Conservation (phyloP, 2,797 vertebrate species). For the Micropoecilia bifurca region DNA sequence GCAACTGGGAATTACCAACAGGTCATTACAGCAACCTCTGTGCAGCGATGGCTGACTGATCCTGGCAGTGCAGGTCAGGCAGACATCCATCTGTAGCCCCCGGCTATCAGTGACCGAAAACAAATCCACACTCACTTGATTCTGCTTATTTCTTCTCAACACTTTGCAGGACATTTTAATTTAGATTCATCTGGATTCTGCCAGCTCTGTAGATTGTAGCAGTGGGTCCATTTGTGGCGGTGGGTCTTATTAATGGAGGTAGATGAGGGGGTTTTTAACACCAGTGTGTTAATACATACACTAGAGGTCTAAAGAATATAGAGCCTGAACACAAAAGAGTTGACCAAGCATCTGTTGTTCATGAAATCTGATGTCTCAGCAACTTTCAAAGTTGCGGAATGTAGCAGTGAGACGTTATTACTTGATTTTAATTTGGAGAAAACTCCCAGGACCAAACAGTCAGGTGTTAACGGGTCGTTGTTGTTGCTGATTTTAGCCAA, state of each 20-base stretch:
- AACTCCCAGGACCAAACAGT: background rate
- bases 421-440: background rate
- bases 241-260: conserved; percentile 42
- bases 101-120: conserved; percentile 46
- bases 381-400: background rate
- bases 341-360: background rate
- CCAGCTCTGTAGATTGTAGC: conserved; percentile 3
- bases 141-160: conserved; percentile 7
- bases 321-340: background rate
- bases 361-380: background rate
- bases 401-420: background rate
- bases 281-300: conserved; percentile 7
- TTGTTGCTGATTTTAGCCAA: background rate
- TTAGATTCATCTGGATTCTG: conserved; percentile 11
- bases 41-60: conserved; percentile 31
- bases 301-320: background rate
- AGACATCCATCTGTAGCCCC: conserved; percentile 37
- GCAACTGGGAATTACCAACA: conserved; percentile 36
- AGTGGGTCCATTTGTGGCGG: conserved; percentile 31
- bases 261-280: conserved; percentile 23
- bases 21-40: conserved; percentile 17
- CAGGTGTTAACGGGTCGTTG: background rate
- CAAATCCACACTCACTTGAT: background rate
- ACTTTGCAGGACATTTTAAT: conserved; percentile 27
- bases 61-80: conserved; percentile 15